Conservation (phyloP, 2,888 invertebrate genomes). For the Scelioninae gen. 2 region DNA sequence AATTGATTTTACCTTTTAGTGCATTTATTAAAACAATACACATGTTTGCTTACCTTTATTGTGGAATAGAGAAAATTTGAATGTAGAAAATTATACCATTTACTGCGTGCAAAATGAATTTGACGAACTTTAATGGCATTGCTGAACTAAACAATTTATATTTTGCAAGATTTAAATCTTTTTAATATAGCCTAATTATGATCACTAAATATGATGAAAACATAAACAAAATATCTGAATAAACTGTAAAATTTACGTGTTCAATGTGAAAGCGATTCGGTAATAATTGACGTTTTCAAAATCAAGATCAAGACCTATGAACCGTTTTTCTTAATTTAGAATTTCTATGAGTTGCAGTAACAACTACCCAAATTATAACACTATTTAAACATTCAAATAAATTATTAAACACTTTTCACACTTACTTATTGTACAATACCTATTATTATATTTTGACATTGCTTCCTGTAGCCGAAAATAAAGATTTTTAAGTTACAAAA, state of each 20-base stretch:
- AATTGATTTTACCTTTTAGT: no score
- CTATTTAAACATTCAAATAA: neutral
- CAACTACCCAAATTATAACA: no score
- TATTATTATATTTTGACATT: no score
- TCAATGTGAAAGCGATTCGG: neutral
- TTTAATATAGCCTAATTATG: constrained; percentile 2
- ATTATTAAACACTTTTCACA: no score
- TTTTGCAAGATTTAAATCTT: neutral
- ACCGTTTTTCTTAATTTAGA: constrained; percentile 4
- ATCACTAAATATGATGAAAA: constrained; percentile 14
- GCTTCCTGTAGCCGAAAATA: no score
- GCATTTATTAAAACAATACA: no score
- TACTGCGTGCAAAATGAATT: no score
- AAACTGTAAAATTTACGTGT: neutral
- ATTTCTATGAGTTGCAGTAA: neutral
- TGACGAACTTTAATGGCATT: neutral
- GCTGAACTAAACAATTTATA: neutral
- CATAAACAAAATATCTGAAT: constrained; percentile 16
- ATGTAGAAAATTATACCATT: no score
- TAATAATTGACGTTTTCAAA: constrained; percentile 16
- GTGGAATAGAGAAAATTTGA: no score
- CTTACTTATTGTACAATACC: no score
- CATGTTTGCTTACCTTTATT: no score
- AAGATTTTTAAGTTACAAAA: no score
- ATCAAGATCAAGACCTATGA: constrained; percentile 22